These are phyloP conservation scores for Pegoplata infirma DNA, from an alignment of 2,888 invertebrate species.

Conservation along the genomic window DNA sequence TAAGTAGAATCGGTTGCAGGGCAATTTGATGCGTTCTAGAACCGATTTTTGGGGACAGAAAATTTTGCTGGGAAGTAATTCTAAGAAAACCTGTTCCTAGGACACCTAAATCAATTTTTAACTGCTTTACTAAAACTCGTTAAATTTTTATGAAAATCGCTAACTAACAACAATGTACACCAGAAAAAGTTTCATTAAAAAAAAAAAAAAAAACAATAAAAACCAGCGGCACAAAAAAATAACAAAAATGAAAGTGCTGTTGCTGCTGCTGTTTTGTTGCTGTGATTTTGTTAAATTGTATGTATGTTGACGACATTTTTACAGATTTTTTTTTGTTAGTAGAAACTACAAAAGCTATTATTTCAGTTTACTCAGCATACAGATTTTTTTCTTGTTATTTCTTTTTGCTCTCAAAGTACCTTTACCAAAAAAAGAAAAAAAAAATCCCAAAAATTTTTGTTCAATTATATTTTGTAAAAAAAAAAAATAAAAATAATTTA, in stretches of 20 bases:
- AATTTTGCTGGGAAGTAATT: too few species aligned
- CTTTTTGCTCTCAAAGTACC: constrained; percentile 2
- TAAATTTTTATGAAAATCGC: too few species aligned
- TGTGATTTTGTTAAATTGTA: constrained; percentile 40
- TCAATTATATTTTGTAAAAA: constrained; percentile 33
- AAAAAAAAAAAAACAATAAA: too few species aligned
- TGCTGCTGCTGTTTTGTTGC: constrained; percentile 20
- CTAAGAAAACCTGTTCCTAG: too few species aligned
- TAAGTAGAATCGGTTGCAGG: too few species aligned
- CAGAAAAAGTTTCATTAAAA: too few species aligned
- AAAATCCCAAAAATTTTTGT: constrained; percentile 40
- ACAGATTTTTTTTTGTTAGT: neutral
- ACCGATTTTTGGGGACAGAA: too few species aligned
- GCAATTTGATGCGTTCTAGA: too few species aligned
- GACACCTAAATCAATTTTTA: too few species aligned
- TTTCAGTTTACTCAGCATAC: constrained; percentile 8
- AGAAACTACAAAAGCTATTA: constrained; percentile 29
- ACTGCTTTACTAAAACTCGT: too few species aligned
- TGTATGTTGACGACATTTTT: constrained; percentile 52
- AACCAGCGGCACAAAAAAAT: neutral
- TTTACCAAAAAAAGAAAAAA: too few species aligned
- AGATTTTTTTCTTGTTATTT: constrained; percentile 11
- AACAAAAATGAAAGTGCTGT: constrained; percentile 17
- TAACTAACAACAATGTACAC: too few species aligned
- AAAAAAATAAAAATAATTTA: constrained; percentile 41